phyloP scores from a whole-genome alignment of 2,113 vertebrate genomes.

The Dipodomys stephensi region DNA sequence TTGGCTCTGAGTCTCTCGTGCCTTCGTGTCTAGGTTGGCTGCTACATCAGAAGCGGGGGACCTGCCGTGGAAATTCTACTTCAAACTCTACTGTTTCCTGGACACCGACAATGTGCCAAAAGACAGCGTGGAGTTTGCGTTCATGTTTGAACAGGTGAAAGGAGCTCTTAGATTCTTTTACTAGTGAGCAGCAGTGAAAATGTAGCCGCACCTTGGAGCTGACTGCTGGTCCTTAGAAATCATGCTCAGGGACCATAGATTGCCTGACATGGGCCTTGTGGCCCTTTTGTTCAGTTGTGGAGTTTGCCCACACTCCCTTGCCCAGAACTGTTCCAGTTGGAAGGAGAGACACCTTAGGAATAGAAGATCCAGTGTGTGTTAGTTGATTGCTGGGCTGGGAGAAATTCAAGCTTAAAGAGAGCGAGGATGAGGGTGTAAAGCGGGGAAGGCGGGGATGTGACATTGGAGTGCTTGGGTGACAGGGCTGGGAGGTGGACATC shows the following conservation, averaged over 20 bases:
- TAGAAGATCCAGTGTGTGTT: accelerated
- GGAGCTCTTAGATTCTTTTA: background rate
- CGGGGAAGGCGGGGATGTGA: background rate
- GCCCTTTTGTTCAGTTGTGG: background rate
- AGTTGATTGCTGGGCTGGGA: background rate
- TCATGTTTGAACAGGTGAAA: constrained; percentile 98
- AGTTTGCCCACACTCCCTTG: too few relatives aligned
- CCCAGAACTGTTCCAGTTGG: background rate
- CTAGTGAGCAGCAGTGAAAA: background rate
- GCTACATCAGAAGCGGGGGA: constrained; percentile 87
- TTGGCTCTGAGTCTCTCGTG: background rate
- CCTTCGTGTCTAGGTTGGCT: constrained; percentile 86
- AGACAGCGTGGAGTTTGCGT: constrained; percentile 98
- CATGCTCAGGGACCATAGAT: accelerated
- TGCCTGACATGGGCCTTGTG: background rate
- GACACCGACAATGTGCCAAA: constrained; percentile 94
- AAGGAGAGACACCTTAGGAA: background rate
- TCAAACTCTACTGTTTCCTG: constrained; percentile 99
- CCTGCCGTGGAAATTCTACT: constrained; percentile 95
- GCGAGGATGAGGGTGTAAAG: background rate
- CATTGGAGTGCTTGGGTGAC: background rate
- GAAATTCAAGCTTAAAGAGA: background rate
- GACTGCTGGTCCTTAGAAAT: background rate
- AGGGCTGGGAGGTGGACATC: accelerated
- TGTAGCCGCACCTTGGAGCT: accelerated